Base-by-base conservation (phyloP, 2,113 vertebrate species). In the Lepus timidus region DNA sequence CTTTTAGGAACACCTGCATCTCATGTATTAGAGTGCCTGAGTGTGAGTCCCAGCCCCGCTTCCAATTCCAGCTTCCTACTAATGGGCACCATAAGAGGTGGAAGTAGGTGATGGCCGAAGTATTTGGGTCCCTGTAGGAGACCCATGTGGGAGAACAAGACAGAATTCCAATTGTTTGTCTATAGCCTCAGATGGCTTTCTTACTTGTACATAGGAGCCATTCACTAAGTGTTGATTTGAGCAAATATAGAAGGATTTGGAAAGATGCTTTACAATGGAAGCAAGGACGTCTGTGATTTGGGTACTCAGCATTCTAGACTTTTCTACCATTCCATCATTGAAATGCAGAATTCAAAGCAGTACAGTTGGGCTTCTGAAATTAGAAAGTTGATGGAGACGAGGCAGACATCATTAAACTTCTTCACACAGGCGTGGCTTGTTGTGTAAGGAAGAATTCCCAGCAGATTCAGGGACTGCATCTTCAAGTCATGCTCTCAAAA, bases 251-350 rank as follows among this genome's bases (percentile, higher is more conserved):
- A 87, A 65, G 68, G 33, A 74, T 36, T 89, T 85, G 74, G 88
- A 74, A 79, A 93, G 75, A 31, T 6, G 25, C 71, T 91, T 93
- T 25, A 25, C 78, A 89, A 91, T 16, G 49, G 74, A 92, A 87
- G n/a, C 33, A 68, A 78, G 52, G 20, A 52, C 49, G 67, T 9
- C 55, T 78, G 27, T 39, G 44, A 76, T n/a, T 61, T 84, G 31
- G 55, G n/a, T 12, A 39, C n/a, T 88, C 25, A 67, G 3, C 44
- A 73, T 33, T 76, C 67, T 84, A 51, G 22, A 70, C 3, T 51
- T 90, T 85, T 85, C 68, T 90, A 94, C 70, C 65, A 67, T 80
- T 75, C 29, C 80, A 17, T 1, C 31, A 22, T 0, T 84, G 81
- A 52, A 76, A 92, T 79, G 39, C 10, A 81, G 44, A 88, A 62